Conservation (phyloP, 2,113 vertebrate species). For the Tichodroma muraria region DNA sequence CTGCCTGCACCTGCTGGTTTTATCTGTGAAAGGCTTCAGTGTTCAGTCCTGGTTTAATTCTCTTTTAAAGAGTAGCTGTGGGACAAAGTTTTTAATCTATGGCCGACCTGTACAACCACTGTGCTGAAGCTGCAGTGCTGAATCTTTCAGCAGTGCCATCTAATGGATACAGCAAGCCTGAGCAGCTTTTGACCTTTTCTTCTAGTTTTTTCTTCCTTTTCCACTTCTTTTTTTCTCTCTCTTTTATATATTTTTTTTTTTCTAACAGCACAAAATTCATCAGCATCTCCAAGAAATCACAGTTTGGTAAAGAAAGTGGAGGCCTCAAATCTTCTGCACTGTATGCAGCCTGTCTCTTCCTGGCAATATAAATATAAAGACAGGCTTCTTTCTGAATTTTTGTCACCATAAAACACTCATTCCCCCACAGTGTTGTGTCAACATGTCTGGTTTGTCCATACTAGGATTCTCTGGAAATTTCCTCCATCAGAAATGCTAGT, state of each 20-base stretch:
- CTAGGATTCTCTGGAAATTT: neutral
- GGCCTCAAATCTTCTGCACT: neutral
- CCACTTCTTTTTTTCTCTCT: too few relatives aligned
- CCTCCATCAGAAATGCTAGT: neutral
- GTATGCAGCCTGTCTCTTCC: neutral
- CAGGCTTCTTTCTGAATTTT: neutral
- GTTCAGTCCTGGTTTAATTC: neutral
- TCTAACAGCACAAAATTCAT: neutral
- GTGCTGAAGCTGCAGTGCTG: neutral
- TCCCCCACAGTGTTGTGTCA: rapidly evolving
- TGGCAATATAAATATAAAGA: neutral
- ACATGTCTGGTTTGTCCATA: neutral
- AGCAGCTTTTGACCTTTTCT: neutral
- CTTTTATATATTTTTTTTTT: neutral
- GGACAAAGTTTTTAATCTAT: neutral
- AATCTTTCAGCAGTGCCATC: slow-evolving; percentile 16
- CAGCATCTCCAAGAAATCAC: neutral
- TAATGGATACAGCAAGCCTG: neutral
- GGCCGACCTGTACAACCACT: neutral
- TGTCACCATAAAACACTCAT: neutral
- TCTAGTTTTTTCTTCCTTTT: neutral
- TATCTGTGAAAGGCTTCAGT: neutral
- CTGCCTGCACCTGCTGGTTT: neutral
- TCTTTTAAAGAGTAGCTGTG: neutral
- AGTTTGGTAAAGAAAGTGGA: neutral